Conservation (phyloP, 2,888 invertebrate genomes). For the Bursaphelenchus okinawaensis region DNA sequence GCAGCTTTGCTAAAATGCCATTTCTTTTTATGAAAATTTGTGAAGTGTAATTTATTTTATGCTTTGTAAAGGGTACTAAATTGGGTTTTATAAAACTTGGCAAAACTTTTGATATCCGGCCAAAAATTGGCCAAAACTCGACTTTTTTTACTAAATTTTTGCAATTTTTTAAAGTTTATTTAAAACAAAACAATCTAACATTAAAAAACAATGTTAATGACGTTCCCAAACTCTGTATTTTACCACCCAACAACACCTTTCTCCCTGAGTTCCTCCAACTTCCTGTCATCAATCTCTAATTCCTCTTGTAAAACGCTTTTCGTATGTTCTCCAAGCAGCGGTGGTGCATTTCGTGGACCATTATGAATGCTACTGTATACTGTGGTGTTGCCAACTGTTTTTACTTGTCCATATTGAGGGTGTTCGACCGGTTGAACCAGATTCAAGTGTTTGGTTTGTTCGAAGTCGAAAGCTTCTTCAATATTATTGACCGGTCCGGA, state of each 20-base stretch:
- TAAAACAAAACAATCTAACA: no score
- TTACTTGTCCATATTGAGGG: conserved; percentile 68
- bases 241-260: neutral
- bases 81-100: no score
- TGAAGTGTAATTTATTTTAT: no score
- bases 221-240: no score
- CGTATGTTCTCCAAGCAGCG: conserved; percentile 81
- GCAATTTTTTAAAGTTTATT: no score
- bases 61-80: no score
- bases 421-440: conserved; percentile 68
- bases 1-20: no score
- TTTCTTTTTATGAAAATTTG: no score
- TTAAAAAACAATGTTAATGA: no score
- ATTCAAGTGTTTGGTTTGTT: conserved; percentile 70
- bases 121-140: no score
- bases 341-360: conserved; percentile 70
- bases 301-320: conserved; percentile 65
- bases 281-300: conserved; percentile 17
- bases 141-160: no score
- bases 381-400: conserved; percentile 58
- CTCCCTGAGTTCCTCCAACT: conserved; percentile 17
- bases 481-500: conserved; percentile 84
- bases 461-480: conserved; percentile 78
- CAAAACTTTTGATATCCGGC: no score
- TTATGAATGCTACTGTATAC: conserved; percentile 71